Percentiles rank a stretch among this genome's conserved stretches.
These are phyloP conservation scores for Micromesistius poutassou DNA, from an alignment of 2,797 vertebrate genomes.

Conservation along the genomic window DNA sequence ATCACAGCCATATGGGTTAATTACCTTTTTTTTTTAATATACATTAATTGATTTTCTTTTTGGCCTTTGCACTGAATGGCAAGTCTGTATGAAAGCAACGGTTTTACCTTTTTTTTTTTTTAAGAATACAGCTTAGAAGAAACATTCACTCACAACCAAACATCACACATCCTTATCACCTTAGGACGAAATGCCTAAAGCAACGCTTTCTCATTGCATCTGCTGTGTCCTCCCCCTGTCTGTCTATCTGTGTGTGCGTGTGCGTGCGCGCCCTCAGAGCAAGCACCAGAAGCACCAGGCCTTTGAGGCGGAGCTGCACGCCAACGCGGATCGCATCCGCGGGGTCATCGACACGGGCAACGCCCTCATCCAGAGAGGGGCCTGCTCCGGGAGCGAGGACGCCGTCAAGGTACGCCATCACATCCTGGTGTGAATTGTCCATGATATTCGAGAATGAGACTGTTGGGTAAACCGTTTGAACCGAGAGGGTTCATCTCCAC, in stretches of 20 bases:
- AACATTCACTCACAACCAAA: background rate
- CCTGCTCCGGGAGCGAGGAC: constrained; percentile 94
- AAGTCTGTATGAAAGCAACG: background rate
- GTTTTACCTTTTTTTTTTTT: background rate
- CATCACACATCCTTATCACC: background rate
- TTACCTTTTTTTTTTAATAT: too few species aligned
- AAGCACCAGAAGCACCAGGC: constrained; percentile 99
- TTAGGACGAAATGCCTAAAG: background rate
- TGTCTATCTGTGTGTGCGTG: constrained; percentile 14
- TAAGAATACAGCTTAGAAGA: background rate
- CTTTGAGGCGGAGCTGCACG: constrained; percentile 95
- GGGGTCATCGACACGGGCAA: constrained; percentile 96
- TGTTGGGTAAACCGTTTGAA: background rate
- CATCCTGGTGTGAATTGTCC: background rate
- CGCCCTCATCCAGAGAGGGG: constrained; percentile 91
- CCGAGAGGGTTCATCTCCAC: too few species aligned
- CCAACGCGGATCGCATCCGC: constrained; percentile 93
- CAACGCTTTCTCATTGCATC: background rate
- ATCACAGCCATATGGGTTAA: background rate
- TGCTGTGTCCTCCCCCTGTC: background rate
- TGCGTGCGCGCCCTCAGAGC: constrained; percentile 74
- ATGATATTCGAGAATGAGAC: too few species aligned
- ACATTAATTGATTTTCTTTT: background rate
- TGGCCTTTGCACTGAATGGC: background rate
- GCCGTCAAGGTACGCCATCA: constrained; percentile 87